Evolutionary conservation across 2,888 invertebrate species (phyloP).

Genomic region (Amaurobius ferox): DNA sequence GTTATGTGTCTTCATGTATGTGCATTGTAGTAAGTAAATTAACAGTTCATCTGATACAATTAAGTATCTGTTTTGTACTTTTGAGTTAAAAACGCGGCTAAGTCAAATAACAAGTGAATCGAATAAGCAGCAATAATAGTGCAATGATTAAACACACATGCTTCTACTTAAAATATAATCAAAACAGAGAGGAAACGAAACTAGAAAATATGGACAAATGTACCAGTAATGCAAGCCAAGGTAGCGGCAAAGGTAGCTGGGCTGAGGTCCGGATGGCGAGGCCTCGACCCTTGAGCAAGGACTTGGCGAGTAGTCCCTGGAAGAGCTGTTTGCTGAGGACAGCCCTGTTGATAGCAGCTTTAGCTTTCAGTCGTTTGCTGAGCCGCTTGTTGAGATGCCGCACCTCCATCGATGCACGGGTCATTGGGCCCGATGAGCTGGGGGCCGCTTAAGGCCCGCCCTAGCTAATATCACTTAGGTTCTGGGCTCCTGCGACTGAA

Average conservation of each 20-base stretch:
- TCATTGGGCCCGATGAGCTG: constrained; percentile 59
- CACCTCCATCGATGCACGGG: constrained; percentile 72
- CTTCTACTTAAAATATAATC: background rate
- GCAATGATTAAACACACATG: background rate
- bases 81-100: too few species aligned
- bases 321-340: constrained; percentile 68
- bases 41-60: too few species aligned
- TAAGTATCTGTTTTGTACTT: too few species aligned
- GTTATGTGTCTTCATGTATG: too few species aligned
- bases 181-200: too few species aligned
- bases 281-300: constrained; percentile 68
- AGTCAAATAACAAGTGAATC: too few species aligned
- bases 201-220: background rate
- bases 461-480: constrained; percentile 54
- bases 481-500: constrained; percentile 64
- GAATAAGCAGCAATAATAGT: too few species aligned
- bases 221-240: constrained; percentile 70
- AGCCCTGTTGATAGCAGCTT: constrained; percentile 60
- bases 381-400: constrained; percentile 70
- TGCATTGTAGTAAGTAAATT: too few species aligned
- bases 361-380: constrained; percentile 71
- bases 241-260: constrained; percentile 65
- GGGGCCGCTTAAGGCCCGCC: constrained; percentile 62
- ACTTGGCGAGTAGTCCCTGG: constrained; percentile 65
- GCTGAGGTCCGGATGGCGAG: constrained; percentile 62